A percentile compares a stretch with the other conserved stretches of the same genome.
phyloP scores from a whole-genome alignment of 2,888 invertebrate genomes.

The Trilocha varians region DNA sequence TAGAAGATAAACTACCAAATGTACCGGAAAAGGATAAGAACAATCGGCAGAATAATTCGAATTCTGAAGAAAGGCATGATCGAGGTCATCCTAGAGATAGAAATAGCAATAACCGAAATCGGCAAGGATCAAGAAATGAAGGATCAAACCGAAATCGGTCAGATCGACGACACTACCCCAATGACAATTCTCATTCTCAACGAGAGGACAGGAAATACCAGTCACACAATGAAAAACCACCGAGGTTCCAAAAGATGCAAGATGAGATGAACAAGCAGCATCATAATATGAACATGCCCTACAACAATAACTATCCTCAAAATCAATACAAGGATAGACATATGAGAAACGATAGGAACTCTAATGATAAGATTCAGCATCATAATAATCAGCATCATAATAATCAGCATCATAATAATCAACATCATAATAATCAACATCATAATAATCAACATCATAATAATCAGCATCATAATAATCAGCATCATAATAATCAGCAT shows the following conservation, averaged over 20 bases:
- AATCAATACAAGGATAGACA: slow-evolving; percentile 44
- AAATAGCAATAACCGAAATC: slow-evolving; percentile 40
- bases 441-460: too few species aligned
- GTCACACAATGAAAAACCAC: slow-evolving; percentile 70
- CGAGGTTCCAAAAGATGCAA: slow-evolving; percentile 74
- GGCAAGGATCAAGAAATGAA: slow-evolving; percentile 48
- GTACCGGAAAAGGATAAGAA: slow-evolving; percentile 63
- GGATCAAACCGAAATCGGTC: slow-evolving; percentile 37
- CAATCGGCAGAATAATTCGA: slow-evolving; percentile 36
- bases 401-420: too few species aligned
- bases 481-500: too few species aligned
- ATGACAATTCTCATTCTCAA: slow-evolving; percentile 46
- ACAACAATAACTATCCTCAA: slow-evolving; percentile 41
- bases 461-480: too few species aligned
- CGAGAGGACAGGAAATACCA: slow-evolving; percentile 58
- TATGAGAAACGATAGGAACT: slow-evolving; percentile 36
- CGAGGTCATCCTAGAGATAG: slow-evolving; percentile 45
- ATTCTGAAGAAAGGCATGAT: slow-evolving; percentile 45
- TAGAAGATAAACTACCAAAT: slow-evolving; percentile 83
- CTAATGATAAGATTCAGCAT: slow-evolving; percentile 36
- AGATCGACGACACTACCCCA: slow-evolving; percentile 49
- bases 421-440: too few species aligned
- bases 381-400: too few species aligned
- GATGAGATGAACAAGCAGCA: slow-evolving; percentile 63
- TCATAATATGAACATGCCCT: slow-evolving; percentile 33